Evolutionary conservation across 2,888 invertebrate genomes (phyloP).

Genomic region (Hyposoter dolosus): DNA sequence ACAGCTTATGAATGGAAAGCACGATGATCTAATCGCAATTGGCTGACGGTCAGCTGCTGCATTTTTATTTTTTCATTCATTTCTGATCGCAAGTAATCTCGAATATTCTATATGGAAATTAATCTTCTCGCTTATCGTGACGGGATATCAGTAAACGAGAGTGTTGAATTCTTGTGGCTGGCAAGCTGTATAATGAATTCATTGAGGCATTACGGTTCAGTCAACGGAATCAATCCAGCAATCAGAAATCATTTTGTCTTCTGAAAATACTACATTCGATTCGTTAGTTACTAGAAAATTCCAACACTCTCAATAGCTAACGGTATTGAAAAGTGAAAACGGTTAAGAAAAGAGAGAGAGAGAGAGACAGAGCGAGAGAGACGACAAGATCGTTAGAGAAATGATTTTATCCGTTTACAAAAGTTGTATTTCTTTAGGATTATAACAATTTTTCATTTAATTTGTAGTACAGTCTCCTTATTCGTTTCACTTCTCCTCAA

Average conservation of each 20-base stretch:
- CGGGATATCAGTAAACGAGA: not conserved
- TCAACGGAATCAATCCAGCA: not conserved
- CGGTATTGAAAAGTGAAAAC: no score
- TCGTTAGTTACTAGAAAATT: not conserved
- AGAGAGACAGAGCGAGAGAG: no score
- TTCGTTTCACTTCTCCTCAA: no score
- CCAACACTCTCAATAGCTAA: not conserved
- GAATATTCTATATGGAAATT: constrained; percentile 22
- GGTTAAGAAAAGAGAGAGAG: no score
- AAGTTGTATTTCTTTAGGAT: not conserved
- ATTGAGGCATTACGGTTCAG: constrained; percentile 17
- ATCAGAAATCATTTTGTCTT: not conserved
- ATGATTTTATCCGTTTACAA: no score
- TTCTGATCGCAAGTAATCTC: constrained; percentile 27
- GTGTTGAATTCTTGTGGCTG: not conserved
- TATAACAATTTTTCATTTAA: no score
- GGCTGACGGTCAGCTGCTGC: constrained; percentile 49
- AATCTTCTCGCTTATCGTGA: constrained; percentile 25
- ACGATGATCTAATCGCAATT: constrained; percentile 41
- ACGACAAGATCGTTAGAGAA: no score
- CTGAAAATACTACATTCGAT: not conserved
- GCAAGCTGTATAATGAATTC: constrained; percentile 1
- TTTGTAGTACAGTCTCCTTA: no score
- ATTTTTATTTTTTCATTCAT: constrained; percentile 22
- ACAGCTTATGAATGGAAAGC: constrained; percentile 36